These are phyloP conservation scores for Stenodera caucasica DNA, from an alignment of 2,888 invertebrate species.

Conservation along the genomic window DNA sequence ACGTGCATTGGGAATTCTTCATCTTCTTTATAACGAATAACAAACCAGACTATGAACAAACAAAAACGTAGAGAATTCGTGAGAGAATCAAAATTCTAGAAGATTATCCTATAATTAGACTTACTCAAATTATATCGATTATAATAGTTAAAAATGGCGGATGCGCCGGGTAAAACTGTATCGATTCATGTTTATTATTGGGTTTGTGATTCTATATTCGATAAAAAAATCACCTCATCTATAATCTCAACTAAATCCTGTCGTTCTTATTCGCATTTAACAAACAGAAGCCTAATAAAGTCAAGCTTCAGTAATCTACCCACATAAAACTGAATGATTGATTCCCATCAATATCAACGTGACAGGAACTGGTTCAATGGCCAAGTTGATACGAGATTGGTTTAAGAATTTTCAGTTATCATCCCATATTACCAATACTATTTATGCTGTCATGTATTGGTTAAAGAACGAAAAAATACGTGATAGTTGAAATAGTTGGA, in stretches of 20 bases:
- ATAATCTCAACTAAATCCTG: background rate
- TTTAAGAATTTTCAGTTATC: background rate
- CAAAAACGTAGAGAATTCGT: background rate
- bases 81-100: background rate
- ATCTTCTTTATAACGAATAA: background rate
- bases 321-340: background rate
- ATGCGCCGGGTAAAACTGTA: background rate
- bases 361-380: background rate
- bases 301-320: background rate
- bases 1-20: background rate
- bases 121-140: background rate
- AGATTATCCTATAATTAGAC: background rate
- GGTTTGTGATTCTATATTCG: background rate
- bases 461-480: too few species aligned
- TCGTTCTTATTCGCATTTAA: background rate
- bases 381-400: background rate
- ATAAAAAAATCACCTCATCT: background rate
- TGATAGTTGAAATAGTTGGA: too few species aligned
- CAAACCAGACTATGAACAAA: background rate
- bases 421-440: background rate
- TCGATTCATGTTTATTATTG: background rate
- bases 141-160: background rate
- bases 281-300: slow-evolving; percentile 1
- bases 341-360: background rate
- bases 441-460: background rate